Conservation (phyloP, 2,113 vertebrate genomes). For the chimpanzee (Pan troglodytes) region DNA sequence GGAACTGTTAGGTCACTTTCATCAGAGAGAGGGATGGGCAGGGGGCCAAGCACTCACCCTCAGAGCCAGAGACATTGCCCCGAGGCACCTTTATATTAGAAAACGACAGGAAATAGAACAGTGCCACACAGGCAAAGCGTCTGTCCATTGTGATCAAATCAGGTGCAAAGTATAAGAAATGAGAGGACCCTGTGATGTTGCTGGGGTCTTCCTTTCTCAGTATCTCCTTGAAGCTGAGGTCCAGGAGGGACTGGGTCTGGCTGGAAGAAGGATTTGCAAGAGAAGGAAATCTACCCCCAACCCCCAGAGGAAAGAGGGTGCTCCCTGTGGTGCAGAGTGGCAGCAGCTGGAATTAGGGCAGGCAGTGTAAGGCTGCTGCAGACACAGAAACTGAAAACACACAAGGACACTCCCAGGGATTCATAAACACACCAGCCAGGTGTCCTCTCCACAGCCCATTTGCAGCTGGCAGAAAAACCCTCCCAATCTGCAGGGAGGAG, state of each 20-base stretch:
- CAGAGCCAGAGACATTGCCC: neutral
- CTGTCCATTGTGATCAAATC: neutral
- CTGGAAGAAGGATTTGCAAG: neutral
- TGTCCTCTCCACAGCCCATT: conserved; percentile 43
- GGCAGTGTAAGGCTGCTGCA: rapidly evolving
- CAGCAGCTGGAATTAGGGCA: neutral
- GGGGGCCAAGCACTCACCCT: neutral
- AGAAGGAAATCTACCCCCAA: rapidly evolving
- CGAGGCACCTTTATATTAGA: neutral
- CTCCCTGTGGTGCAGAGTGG: neutral
- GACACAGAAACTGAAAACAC: neutral
- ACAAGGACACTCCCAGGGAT: conserved; percentile 45
- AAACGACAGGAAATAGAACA: neutral
- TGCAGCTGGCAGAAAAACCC: conserved; percentile 43
- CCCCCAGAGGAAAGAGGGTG: rapidly evolving
- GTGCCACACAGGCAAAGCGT: rapidly evolving
- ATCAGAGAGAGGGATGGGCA: neutral
- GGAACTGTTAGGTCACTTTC: neutral
- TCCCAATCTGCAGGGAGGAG: conserved; percentile 9
- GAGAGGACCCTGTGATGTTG: neutral
- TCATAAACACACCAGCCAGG: neutral
- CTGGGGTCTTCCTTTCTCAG: neutral
- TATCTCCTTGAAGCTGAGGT: neutral
- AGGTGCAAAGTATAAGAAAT: neutral
- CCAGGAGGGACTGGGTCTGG: neutral